These are phyloP conservation scores for Poeciliopsis presidionis DNA, from an alignment of 2,797 vertebrate genomes.

Conservation along the genomic window DNA sequence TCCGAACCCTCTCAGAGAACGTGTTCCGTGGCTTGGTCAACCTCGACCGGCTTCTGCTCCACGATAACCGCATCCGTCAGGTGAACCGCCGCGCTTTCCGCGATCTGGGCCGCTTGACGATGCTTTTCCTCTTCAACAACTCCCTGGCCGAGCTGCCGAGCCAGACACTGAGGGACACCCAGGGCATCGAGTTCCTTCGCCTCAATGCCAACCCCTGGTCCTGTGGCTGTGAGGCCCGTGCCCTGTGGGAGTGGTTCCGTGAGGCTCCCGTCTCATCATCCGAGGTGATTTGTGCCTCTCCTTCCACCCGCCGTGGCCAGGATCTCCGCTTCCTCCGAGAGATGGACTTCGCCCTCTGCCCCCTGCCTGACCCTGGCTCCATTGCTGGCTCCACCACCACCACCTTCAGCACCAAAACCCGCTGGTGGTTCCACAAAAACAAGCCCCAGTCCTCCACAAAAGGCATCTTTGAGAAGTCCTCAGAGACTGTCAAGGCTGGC, in stretches of 20 bases:
- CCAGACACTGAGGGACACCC: slow-evolving; percentile 89
- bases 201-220: slow-evolving; percentile 97
- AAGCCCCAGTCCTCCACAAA: slow-evolving; percentile 83
- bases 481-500: slow-evolving; percentile 81
- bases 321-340: slow-evolving; percentile 93
- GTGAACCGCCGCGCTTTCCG: slow-evolving; percentile 91
- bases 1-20: slow-evolving; percentile 91
- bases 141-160: slow-evolving; percentile 90
- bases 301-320: slow-evolving; percentile 84
- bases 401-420: slow-evolving; percentile 82
- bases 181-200: slow-evolving; percentile 92
- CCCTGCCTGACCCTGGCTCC: slow-evolving; percentile 84
- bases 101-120: slow-evolving; percentile 91
- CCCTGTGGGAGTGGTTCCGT: slow-evolving; percentile 96
- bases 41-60: slow-evolving; percentile 93
- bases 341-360: slow-evolving; percentile 90
- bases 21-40: slow-evolving; percentile 92
- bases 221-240: slow-evolving; percentile 92
- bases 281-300: slow-evolving; percentile 89
- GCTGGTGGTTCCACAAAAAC: slow-evolving; percentile 86
- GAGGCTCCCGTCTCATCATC: slow-evolving; percentile 91
- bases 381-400: slow-evolving; percentile 84
- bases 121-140: slow-evolving; percentile 99
- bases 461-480: slow-evolving; percentile 81
- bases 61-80: slow-evolving; percentile 90